Conservation (phyloP, 2,888 invertebrate genomes). For the Disparrhopalites patrizii region DNA sequence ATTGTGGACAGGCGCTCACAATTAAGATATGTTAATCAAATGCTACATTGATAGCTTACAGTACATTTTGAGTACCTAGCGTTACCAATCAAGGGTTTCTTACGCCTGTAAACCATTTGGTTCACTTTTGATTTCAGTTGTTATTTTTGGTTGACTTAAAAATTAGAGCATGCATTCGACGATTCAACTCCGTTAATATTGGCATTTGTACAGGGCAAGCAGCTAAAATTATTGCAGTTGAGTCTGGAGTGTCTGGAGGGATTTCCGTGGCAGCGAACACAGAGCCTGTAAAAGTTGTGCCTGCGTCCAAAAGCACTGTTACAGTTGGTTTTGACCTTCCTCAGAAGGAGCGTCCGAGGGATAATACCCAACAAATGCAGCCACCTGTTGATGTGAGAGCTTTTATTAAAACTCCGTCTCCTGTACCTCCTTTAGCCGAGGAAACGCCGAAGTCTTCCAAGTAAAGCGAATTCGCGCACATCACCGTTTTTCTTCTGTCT, state of each 20-base stretch:
- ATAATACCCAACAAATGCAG: neutral
- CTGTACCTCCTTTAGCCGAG: slow-evolving; percentile 28
- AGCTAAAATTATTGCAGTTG: slow-evolving; percentile 17
- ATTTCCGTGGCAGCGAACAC: neutral
- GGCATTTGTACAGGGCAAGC: slow-evolving; percentile 3
- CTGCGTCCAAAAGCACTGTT: slow-evolving; percentile 30
- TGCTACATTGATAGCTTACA: too few species aligned
- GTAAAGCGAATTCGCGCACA: slow-evolving; percentile 23
- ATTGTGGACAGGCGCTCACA: too few species aligned
- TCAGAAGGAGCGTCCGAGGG: slow-evolving; percentile 9
- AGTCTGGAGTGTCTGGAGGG: neutral
- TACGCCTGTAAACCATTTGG: too few species aligned
- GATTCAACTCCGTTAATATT: too few species aligned
- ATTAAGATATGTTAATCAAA: too few species aligned
- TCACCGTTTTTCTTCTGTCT: too few species aligned
- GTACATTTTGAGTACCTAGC: too few species aligned
- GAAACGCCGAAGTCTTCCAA: slow-evolving; percentile 31
- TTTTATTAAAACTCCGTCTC: slow-evolving; percentile 34
- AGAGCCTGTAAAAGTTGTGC: slow-evolving; percentile 28
- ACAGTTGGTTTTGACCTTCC: slow-evolving; percentile 40
- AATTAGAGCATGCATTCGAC: too few species aligned
- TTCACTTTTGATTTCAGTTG: too few species aligned
- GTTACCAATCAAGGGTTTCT: too few species aligned
- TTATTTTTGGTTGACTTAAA: too few species aligned
- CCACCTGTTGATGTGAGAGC: slow-evolving; percentile 23